A percentile compares a stretch with the other conserved stretches of the same genome.
Evolutionary conservation across 1,140 invertebrate genomes (phyloP).

Genomic region (Polypedilum vanderplanki): DNA sequence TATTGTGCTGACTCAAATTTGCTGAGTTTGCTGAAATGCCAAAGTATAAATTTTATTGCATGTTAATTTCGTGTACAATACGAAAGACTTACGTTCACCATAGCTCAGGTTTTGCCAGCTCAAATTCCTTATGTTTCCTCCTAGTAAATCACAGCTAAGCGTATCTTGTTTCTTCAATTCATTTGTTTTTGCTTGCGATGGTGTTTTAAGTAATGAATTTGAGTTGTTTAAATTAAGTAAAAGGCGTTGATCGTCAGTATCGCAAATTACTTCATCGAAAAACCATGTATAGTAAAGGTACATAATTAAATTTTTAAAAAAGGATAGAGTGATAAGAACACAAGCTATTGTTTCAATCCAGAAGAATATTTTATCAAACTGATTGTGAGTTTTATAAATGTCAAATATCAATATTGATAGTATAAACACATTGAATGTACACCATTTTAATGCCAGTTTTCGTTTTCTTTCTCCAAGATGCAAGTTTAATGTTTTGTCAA

Average conservation of each 20-base stretch:
- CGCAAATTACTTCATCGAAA: slow-evolving; percentile 36
- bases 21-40: not conserved
- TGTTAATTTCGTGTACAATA: not conserved
- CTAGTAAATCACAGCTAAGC: slow-evolving; percentile 31
- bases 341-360: slow-evolving; percentile 41
- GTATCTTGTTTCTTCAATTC: slow-evolving; percentile 30
- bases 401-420: slow-evolving; percentile 37
- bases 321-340: slow-evolving; percentile 40
- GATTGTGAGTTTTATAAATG: slow-evolving; percentile 34
- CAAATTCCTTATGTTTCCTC: not conserved
- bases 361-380: slow-evolving; percentile 36
- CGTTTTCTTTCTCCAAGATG: slow-evolving; percentile 34
- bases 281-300: slow-evolving; percentile 40
- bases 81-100: slow-evolving; percentile 21
- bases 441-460: slow-evolving; percentile 38
- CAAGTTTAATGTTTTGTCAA: slow-evolving; percentile 36
- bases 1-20: not conserved
- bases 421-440: slow-evolving; percentile 35
- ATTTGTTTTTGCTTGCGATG: not conserved
- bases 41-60: not conserved
- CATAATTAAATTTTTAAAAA: slow-evolving; percentile 43
- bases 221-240: slow-evolving; percentile 40
- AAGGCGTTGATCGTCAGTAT: slow-evolving; percentile 42
- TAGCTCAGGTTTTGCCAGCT: not conserved
- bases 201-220: not conserved